phyloP scores from a whole-genome alignment of 1,140 invertebrate genomes.

The Cepaea nemoralis region DNA sequence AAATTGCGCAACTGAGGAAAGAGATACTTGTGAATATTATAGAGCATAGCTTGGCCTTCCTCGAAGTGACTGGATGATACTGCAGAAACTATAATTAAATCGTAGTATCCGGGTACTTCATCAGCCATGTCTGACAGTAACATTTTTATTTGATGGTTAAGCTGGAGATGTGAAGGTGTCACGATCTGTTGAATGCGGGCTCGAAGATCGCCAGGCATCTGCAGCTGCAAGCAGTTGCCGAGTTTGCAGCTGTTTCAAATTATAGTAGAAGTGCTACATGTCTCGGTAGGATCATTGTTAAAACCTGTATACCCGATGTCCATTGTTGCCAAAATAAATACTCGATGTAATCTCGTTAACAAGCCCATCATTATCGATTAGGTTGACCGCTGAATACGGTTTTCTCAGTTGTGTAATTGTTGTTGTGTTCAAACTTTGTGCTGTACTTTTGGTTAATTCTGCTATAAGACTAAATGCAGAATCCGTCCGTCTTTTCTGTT shows the following conservation, averaged over 20 bases:
- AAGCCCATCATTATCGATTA: not conserved
- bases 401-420: no score
- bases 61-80: constrained; percentile 30
- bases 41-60: constrained; percentile 30
- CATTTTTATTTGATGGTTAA: not conserved
- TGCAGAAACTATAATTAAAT: constrained; percentile 16
- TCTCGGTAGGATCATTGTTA: not conserved
- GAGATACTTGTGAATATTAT: constrained; percentile 19
- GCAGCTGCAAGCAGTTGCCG: constrained; percentile 6
- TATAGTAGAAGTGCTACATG: not conserved
- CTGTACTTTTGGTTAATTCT: no score
- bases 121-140: not conserved
- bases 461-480: no score
- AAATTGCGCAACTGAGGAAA: constrained; percentile 29
- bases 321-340: not conserved
- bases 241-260: constrained; percentile 23
- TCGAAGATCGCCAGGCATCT: not conserved
- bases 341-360: not conserved
- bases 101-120: constrained; percentile 4
- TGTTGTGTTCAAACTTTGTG: no score
- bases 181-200: constrained; percentile 13
- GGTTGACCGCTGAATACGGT: no score
- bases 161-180: not conserved
- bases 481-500: no score
- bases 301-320: not conserved